Evolutionary conservation across 1,140 invertebrate genomes (phyloP).

Genomic region (Tetramorium simillimum): DNA sequence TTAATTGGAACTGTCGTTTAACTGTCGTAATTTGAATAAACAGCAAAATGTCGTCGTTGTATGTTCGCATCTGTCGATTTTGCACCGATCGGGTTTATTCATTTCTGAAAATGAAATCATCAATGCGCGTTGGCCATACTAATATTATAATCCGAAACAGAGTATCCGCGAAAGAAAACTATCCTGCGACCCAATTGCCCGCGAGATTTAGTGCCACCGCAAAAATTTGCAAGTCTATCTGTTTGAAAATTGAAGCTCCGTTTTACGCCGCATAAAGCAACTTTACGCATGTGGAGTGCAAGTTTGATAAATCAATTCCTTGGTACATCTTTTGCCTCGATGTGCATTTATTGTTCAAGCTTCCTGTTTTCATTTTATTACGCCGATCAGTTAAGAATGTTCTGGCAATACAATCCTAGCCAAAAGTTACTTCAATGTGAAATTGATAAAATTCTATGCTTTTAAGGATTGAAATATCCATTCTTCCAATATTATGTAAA

Average conservation of each 20-base stretch:
- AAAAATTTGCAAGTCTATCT: slow-evolving; percentile 22
- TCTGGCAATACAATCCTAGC: no score
- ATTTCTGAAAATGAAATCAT: not conserved
- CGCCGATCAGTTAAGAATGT: not conserved
- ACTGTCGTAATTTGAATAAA: not conserved
- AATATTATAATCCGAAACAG: not conserved
- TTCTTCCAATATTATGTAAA: no score
- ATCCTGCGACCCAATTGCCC: not conserved
- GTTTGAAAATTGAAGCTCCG: slow-evolving; percentile 15
- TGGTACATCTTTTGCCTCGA: not conserved
- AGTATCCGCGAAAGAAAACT: not conserved
- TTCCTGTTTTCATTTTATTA: not conserved
- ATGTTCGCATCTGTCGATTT: not conserved
- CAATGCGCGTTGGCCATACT: not conserved
- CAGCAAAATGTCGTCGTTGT: not conserved
- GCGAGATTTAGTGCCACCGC: not conserved
- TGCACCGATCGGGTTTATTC: not conserved
- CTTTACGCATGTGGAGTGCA: not conserved
- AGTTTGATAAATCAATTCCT: not conserved
- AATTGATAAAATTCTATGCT: no score
- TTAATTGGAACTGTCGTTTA: no score
- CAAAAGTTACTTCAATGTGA: no score
- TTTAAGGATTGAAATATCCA: no score
- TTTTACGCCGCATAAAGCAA: slow-evolving; percentile 18
- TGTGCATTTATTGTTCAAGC: slow-evolving; percentile 26